A percentile compares a stretch with the other conserved stretches of the same genome.
Evolutionary conservation across 1,140 invertebrate genomes (phyloP).

Genomic region (Aphis craccivora): DNA sequence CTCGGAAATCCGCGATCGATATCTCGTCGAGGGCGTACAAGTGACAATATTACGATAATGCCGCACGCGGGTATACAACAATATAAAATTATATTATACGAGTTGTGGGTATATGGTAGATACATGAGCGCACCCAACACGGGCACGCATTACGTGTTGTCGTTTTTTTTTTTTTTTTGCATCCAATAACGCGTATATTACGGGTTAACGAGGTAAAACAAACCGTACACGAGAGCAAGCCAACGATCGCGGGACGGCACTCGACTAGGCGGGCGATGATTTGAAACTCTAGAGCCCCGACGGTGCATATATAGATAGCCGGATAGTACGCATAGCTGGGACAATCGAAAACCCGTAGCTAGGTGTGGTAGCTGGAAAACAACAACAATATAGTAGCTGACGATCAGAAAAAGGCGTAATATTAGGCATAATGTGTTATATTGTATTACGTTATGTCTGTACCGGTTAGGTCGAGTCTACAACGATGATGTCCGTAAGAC

Average conservation of each 20-base stretch:
- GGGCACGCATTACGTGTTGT: not conserved
- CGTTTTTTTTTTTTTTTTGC: not conserved
- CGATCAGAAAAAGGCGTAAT: not conserved
- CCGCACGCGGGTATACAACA: too few relatives aligned
- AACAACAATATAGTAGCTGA: not conserved
- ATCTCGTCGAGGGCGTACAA: not conserved
- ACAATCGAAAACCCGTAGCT: not conserved
- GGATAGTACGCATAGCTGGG: not conserved
- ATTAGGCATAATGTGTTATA: not conserved
- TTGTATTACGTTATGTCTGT: too few relatives aligned
- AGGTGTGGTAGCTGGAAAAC: not conserved
- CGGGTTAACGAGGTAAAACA: not conserved
- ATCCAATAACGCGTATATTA: not conserved
- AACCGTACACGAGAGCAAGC: not conserved
- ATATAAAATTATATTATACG: not conserved
- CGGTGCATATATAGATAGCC: not conserved
- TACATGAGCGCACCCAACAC: not conserved
- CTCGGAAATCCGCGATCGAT: constrained; percentile 4
- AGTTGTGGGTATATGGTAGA: not conserved
- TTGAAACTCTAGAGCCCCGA: not conserved
- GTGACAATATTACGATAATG: not conserved
- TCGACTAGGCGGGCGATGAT: not conserved
- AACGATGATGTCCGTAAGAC: too few relatives aligned
- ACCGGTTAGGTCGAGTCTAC: too few relatives aligned
- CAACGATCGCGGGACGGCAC: not conserved